Evolutionary conservation across 92 coral and sea anemone species (phyloP), one percentile per base, ranked within the genome.

Genomic region (Umimayanthus kanabou): DNA sequence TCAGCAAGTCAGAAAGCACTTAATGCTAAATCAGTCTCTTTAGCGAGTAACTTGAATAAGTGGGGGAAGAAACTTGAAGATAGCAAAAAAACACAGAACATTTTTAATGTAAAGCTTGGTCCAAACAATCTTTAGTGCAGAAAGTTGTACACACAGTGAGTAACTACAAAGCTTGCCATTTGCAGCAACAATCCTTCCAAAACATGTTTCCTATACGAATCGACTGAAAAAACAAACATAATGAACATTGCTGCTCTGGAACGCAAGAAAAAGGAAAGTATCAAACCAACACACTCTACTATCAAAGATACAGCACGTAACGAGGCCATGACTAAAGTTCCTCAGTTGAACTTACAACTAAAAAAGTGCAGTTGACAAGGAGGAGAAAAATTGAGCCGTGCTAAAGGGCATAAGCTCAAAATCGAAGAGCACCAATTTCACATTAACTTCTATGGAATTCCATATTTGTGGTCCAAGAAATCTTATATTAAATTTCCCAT

Each of bases 301-400:
- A 81, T 81, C 28, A 81, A 33, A 22, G 20, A 42, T 33, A 81
- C 85, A 49, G 89, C 77, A 4, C 16, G 78, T 76, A 50, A 40
- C 78, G 85, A 87, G 58, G 85, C 85, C 58, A 58, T 87, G 75
- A 85, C 76, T 25, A 87, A 87, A 37, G 85, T 87, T 57, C 85
- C 85, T 14, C 43, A 87, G 58, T 39, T 87, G 40, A 58, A 87
- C 10, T 28, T 65, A 28, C 76, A 33, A 71, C 8, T 39, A 14
- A 78, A 87, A 53, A 39, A 78, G 42, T 28, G 53, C 0, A 33
- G 76, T 39, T 14, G 85, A 39, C 58, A 78, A 39, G 23, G 78
- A 87, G 61, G 25, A 61, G 39, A 18, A 67, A 58, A 87, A 33
- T 33, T 79, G 49, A 43, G 78, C 16, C 89, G 78, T 55, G 73